Evolutionary conservation across 2,888 invertebrate species (phyloP).

Genomic region (Pachycephus smyrnensis): DNA sequence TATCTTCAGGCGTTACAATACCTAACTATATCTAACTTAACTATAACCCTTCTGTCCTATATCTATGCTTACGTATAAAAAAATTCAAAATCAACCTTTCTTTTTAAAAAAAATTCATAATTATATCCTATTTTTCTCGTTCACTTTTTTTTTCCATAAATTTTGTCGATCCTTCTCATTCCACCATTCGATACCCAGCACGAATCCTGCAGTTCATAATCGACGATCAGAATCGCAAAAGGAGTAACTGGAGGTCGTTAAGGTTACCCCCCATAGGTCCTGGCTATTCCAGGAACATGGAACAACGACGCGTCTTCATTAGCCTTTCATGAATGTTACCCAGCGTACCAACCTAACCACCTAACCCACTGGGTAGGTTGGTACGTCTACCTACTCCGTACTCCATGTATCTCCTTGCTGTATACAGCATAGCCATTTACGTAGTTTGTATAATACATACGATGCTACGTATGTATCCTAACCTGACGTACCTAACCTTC

Average conservation of each 20-base stretch:
- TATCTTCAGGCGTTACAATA: no score
- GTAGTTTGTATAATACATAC: not conserved
- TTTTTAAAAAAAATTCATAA: no score
- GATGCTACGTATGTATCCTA: not conserved
- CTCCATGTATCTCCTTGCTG: not conserved
- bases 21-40: no score
- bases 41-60: no score
- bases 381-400: constrained; percentile 17
- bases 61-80: no score
- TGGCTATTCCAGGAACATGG: constrained; percentile 54
- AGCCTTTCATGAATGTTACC: constrained; percentile 61
- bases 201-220: not conserved
- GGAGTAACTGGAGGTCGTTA: constrained; percentile 21
- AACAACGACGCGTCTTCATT: constrained; percentile 62
- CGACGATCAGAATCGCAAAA: constrained; percentile 19
- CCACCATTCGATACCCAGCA: not conserved
- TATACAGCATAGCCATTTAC: not conserved
- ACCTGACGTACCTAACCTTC: not conserved
- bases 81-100: no score
- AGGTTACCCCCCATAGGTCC: not conserved
- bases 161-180: not conserved
- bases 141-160: no score
- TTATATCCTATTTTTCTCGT: no score
- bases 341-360: constrained; percentile 11
- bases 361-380: constrained; percentile 14